Evolutionary conservation across 2,797 vertebrate genomes (phyloP), one percentile per base, ranked within the genome.

Genomic region (Odontamblyopus rebecca): DNA sequence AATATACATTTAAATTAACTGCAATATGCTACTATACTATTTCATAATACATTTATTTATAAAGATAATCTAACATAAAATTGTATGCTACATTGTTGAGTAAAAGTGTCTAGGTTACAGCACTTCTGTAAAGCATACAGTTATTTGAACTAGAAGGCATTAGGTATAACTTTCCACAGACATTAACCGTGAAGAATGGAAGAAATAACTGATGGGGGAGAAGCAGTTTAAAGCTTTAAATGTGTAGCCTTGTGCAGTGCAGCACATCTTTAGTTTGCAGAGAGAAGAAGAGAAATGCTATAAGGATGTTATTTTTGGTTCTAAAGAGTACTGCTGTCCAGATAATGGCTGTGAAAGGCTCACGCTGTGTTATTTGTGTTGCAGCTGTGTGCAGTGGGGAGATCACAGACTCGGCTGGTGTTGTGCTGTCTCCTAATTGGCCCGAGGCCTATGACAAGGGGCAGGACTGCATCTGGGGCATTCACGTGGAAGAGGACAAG

Each of bases 401-500:
- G 89, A 96, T 98, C 86, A 99, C 97, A 0, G 97, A 99, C 73
- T 93, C 95, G 0, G 94, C 96, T 0, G 97, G 98, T 0, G 96
- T 99, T 80, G 96, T 99, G 83, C 83, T 99, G 82, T 99, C 98
- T 6, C 98, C 98, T 73, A 99, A 99, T 91, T 99, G 97, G 97
- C 98, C 98, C 0, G 98, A 99, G 92, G 95, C 96, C 0, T 99
- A 99, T 0, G 95, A 98, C 85, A 97, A 97, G 65, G 98, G 98
- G 62, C 98, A 99, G 89, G 98, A 99, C 92, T 99, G 98, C 93
- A 99, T 99, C 92, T 99, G 96, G 96, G 96, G 97, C 1, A 94
- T 98, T 72, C 97, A 98, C 0, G 97, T 98, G 89, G 97, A 98
- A 77, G 97, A 99, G 81, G 97, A 98, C 94, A 98, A 97, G 88